Percentiles rank a stretch among this genome's conserved stretches.
phyloP scores from a whole-genome alignment of 2,888 invertebrate species.

The Mayetiola destructor region DNA sequence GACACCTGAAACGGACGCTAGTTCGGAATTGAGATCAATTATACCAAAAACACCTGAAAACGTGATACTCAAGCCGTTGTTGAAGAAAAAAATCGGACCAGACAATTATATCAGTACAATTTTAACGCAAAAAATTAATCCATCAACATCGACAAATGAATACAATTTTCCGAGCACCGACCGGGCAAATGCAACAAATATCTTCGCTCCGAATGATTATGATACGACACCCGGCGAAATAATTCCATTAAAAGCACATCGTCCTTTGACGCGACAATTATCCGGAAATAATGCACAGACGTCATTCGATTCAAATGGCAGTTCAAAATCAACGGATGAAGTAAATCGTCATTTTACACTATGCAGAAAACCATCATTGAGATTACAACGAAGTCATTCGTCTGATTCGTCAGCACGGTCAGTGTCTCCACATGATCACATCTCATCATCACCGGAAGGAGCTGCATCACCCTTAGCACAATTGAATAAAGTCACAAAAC shows the following conservation, averaged over 20 bases:
- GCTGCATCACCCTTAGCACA: conserved; percentile 18
- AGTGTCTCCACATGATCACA: conserved; percentile 32
- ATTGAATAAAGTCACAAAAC: conserved; percentile 35
- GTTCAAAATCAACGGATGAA: conserved; percentile 10
- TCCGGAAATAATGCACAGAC: conserved; percentile 2
- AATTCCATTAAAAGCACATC: conserved; percentile 45
- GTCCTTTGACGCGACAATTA: conserved; percentile 51
- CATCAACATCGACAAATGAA: neutral
- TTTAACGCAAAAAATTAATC: conserved; percentile 30
- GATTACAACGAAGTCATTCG: conserved; percentile 30
- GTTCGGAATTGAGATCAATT: conserved; percentile 26
- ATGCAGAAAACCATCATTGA: conserved; percentile 26
- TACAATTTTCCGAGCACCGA: conserved; percentile 20
- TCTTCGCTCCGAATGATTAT: conserved; percentile 17
- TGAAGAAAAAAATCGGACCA: conserved; percentile 52
- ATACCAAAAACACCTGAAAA: conserved; percentile 24
- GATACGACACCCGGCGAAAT: conserved; percentile 20
- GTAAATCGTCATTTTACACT: conserved; percentile 19
- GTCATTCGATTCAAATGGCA: neutral
- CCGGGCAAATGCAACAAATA: neutral
- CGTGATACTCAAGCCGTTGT: conserved; percentile 42
- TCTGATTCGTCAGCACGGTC: conserved; percentile 35
- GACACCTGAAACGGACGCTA: conserved; percentile 47
- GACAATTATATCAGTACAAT: conserved; percentile 60
- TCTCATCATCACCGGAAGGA: conserved; percentile 21